These are phyloP conservation scores for Prionailurus viverrinus DNA, from an alignment of 2,113 vertebrate species.

Conservation along the genomic window DNA sequence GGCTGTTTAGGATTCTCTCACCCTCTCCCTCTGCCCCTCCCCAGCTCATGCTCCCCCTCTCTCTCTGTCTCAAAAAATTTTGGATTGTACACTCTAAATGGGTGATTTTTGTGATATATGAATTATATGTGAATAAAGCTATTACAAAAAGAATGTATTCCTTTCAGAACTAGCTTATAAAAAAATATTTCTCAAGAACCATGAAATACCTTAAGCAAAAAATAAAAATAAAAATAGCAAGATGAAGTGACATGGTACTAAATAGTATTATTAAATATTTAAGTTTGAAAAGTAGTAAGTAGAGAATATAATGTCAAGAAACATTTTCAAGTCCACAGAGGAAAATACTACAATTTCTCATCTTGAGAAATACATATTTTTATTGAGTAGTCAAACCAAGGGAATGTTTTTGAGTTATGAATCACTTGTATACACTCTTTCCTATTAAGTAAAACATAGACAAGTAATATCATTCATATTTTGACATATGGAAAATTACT, in stretches of 20 bases:
- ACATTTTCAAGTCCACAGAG: conserved; percentile 33
- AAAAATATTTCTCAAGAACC: conserved; percentile 1
- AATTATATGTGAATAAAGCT: conserved; percentile 33
- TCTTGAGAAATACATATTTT: conserved; percentile 41
- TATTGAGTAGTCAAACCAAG: conserved; percentile 42
- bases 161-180: conserved; percentile 43
- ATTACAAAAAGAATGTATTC: conserved; percentile 9
- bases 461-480: conserved; percentile 36
- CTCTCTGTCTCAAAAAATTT: background rate
- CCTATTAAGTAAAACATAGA: conserved; percentile 25
- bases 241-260: background rate
- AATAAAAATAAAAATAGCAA: conserved; percentile 49
- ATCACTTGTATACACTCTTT: background rate
- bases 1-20: too few species aligned
- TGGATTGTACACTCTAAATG: background rate
- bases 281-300: conserved; percentile 2
- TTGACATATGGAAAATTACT: conserved; percentile 47
- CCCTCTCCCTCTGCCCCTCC: too few species aligned
- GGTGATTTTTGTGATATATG: background rate
- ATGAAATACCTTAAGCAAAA: conserved; percentile 10
- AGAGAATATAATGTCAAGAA: conserved; percentile 15
- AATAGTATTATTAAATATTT: conserved; percentile 55
- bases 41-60: too few species aligned
- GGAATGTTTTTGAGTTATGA: conserved; percentile 32
- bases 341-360: conserved; percentile 48